Evolutionary conservation across 2,113 vertebrate genomes (phyloP).

Genomic region (Serinus canaria): DNA sequence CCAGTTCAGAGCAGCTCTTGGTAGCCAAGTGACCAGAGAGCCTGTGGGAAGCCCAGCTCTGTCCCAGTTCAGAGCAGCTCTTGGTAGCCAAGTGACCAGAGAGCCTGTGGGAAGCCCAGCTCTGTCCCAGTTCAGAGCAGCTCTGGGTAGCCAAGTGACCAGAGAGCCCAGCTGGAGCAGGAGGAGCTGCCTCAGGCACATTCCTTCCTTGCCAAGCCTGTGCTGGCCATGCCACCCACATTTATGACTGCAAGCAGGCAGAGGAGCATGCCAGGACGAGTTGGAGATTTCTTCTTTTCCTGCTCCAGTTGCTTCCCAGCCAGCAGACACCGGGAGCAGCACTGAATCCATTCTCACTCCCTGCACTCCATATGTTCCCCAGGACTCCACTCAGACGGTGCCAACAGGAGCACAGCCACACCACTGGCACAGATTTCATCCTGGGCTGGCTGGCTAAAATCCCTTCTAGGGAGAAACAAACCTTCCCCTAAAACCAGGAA

Average conservation of each 20-base stretch:
- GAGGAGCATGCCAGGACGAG: constrained; percentile 28
- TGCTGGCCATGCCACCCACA: background rate
- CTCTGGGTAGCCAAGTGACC: background rate
- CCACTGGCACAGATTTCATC: background rate
- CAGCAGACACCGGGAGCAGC: constrained; percentile 23
- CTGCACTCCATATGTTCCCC: background rate
- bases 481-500: background rate
- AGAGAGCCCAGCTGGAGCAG: background rate
- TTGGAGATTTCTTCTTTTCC: constrained; percentile 33
- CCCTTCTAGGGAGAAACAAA: background rate
- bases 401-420: background rate
- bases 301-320: constrained; percentile 18
- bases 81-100: background rate
- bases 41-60: background rate
- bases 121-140: background rate
- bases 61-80: background rate
- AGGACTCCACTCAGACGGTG: background rate
- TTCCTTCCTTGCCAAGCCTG: background rate
- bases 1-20: background rate
- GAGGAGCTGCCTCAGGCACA: background rate
- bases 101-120: background rate
- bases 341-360: constrained; percentile 37
- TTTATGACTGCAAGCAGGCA: constrained; percentile 1
- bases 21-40: background rate
- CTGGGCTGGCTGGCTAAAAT: background rate